Evolutionary conservation across 2,113 vertebrate species (phyloP).

Genomic region (Anarrhichthys ocellatus): DNA sequence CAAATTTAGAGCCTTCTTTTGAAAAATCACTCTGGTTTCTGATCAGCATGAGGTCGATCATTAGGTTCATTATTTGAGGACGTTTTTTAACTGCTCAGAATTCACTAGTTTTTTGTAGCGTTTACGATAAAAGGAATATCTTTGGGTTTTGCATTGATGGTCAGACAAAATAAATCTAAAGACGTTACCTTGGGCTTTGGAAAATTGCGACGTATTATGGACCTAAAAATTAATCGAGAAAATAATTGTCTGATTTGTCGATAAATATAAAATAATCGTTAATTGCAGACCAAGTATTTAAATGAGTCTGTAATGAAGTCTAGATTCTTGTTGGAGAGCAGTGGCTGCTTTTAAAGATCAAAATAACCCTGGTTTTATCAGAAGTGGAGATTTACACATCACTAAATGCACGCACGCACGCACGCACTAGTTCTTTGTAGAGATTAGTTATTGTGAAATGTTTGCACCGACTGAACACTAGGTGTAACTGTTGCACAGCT

Average conservation of each 20-base stretch:
- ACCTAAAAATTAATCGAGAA: too few relatives aligned
- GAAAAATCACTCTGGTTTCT: neutral
- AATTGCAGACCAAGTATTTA: too few relatives aligned
- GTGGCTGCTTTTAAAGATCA: neutral
- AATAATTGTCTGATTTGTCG: too few relatives aligned
- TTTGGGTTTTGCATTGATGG: too few relatives aligned
- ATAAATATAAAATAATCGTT: too few relatives aligned
- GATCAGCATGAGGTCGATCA: neutral
- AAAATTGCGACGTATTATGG: too few relatives aligned
- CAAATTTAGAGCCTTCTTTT: neutral
- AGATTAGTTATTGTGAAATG: neutral
- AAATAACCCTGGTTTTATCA: neutral
- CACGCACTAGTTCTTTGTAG: neutral
- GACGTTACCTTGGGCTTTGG: too few relatives aligned
- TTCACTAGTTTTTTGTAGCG: neutral
- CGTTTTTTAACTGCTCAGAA: neutral
- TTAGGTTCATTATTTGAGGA: neutral
- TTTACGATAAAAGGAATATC: too few relatives aligned
- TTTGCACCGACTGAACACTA: neutral
- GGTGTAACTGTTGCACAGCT: neutral
- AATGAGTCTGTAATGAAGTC: neutral
- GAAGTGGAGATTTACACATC: neutral
- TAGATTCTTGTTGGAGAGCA: neutral
- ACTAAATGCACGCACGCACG: neutral
- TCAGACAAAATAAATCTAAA: too few relatives aligned